phyloP scores from a whole-genome alignment of 2,113 vertebrate species.

The Platanista minor region DNA sequence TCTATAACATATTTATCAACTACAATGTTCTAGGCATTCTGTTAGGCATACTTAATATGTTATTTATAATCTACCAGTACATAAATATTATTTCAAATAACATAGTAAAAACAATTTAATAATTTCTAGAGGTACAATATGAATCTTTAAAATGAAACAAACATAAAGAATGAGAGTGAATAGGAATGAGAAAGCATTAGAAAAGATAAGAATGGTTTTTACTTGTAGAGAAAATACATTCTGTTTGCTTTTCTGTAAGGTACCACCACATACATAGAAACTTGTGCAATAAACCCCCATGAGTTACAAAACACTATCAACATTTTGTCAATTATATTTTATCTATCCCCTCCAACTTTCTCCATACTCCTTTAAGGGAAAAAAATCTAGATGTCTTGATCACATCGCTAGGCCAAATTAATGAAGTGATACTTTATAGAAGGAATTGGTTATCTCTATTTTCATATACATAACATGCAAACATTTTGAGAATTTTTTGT shows the following conservation, averaged over 20 bases:
- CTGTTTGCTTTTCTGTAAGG: not conserved
- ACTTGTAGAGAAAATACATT: not conserved
- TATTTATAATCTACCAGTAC: not conserved
- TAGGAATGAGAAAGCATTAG: not conserved
- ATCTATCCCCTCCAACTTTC: not conserved
- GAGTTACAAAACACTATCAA: not conserved
- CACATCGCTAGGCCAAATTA: not conserved
- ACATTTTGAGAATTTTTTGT: not conserved
- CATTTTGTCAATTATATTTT: not conserved
- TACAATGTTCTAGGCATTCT: not conserved
- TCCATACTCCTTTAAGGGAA: not conserved
- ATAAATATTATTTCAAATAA: not conserved
- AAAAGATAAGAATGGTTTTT: not conserved
- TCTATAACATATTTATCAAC: not conserved
- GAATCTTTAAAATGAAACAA: not conserved
- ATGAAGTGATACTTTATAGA: not conserved
- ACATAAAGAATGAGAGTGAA: not conserved
- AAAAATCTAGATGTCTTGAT: not conserved
- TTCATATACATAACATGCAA: not conserved
- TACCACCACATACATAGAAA: not conserved
- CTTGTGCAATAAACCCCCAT: not conserved
- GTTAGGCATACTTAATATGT: not conserved
- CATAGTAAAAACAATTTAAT: not conserved
- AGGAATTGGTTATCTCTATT: not conserved
- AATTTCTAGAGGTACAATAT: not conserved